phyloP scores from a whole-genome alignment of 2,113 vertebrate species.

The Okapia johnstoni region DNA sequence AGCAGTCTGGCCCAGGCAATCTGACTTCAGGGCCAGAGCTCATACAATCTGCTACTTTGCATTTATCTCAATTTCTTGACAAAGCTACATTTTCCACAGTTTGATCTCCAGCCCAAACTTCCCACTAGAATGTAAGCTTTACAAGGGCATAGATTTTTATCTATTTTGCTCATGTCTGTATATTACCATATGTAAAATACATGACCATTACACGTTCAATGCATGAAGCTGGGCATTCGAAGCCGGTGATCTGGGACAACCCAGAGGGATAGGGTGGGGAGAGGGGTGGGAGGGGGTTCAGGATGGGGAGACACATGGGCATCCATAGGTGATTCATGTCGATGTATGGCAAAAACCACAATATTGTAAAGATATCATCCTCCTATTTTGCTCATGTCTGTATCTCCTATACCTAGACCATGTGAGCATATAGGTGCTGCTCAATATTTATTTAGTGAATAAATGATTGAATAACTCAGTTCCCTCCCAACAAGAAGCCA shows the following conservation, averaged over 20 bases:
- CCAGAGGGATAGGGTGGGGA: neutral
- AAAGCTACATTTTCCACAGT: neutral
- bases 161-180: neutral
- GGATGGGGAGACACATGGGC: neutral
- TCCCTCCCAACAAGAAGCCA: neutral
- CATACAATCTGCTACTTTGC: neutral
- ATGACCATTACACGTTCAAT: neutral
- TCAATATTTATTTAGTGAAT: neutral
- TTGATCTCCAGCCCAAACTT: neutral
- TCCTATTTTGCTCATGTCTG: neutral
- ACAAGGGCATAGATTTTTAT: neutral
- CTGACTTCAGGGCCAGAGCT: neutral
- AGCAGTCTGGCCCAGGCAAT: neutral
- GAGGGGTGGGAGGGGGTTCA: neutral
- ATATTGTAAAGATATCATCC: neutral
- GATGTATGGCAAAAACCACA: neutral
- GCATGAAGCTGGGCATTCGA: neutral
- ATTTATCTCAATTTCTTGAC: neutral
- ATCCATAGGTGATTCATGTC: accelerated
- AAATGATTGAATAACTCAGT: neutral
- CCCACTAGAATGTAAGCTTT: neutral
- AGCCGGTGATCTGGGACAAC: neutral
- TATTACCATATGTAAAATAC: neutral
- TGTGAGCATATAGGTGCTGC: neutral
- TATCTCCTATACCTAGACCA: neutral